phyloP scores from a whole-genome alignment of 2,797 vertebrate genomes.

The Triplophysa bombifrons region DNA sequence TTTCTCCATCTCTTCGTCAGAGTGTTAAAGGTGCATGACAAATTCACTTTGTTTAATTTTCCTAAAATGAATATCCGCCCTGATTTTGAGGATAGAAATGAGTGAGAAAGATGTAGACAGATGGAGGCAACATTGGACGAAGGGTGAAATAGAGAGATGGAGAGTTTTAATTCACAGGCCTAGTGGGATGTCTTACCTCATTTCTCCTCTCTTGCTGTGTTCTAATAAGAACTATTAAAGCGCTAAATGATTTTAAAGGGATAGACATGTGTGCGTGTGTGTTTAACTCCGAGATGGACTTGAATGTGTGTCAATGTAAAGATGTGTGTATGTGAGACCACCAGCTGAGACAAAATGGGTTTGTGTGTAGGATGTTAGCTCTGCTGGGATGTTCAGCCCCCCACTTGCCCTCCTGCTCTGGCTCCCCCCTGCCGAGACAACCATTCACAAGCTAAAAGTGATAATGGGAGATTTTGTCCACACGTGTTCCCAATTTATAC shows the following conservation, averaged over 20 bases:
- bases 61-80: background rate
- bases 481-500: slow-evolving; percentile 26
- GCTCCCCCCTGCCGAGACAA: slow-evolving; percentile 53
- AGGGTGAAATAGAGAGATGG: slow-evolving; percentile 35
- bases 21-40: slow-evolving; percentile 19
- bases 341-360: slow-evolving; percentile 64
- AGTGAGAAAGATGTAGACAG: background rate
- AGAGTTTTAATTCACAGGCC: slow-evolving; percentile 54
- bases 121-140: slow-evolving; percentile 10
- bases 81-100: background rate
- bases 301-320: slow-evolving; percentile 16
- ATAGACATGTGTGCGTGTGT: background rate
- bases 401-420: background rate
- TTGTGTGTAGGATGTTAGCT: slow-evolving; percentile 49
- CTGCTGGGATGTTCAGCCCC: slow-evolving; percentile 41
- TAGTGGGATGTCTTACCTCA: slow-evolving; percentile 65
- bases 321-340: slow-evolving; percentile 39
- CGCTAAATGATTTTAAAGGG: slow-evolving; percentile 67
- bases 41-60: background rate
- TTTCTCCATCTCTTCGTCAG: slow-evolving; percentile 17
- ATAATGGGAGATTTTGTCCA: slow-evolving; percentile 73
- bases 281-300: background rate
- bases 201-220: slow-evolving; percentile 66
- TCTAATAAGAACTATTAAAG: slow-evolving; percentile 68
- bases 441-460: slow-evolving; percentile 67